phyloP scores from a whole-genome alignment of 2,888 invertebrate genomes.

The Chymomyza procnemis region DNA sequence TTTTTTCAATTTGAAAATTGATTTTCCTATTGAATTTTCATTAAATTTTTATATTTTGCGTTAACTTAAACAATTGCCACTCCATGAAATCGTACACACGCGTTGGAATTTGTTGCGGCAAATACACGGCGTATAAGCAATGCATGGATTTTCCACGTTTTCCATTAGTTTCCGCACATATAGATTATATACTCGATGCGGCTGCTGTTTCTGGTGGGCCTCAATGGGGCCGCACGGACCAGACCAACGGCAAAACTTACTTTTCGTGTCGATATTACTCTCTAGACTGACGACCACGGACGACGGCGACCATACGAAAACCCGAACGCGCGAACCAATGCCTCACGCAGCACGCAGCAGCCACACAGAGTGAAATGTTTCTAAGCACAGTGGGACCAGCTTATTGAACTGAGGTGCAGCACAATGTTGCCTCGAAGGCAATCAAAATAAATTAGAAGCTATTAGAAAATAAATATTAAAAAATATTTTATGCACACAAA shows the following conservation, averaged over 20 bases:
- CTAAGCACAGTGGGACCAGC: conserved; percentile 34
- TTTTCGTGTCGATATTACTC: conserved; percentile 78
- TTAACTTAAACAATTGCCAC: not conserved
- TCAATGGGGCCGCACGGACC: conserved; percentile 17
- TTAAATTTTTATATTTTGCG: not conserved
- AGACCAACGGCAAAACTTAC: conserved; percentile 71
- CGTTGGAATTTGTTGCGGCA: conserved; percentile 46
- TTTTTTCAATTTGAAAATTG: conserved; percentile 40
- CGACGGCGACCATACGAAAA: conserved; percentile 42
- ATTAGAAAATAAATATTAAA: no score
- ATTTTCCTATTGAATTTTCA: conserved; percentile 3
- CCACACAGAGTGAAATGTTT: conserved; percentile 21
- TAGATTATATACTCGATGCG: conserved; percentile 67
- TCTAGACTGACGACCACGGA: conserved; percentile 73
- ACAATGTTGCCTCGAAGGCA: not conserved
- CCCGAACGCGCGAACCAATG: conserved; percentile 46
- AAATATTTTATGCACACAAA: no score
- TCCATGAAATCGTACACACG: conserved; percentile 19
- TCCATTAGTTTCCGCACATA: conserved; percentile 52
- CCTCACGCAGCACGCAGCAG: conserved; percentile 55
- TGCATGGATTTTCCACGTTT: conserved; percentile 71
- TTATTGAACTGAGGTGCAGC: not conserved
- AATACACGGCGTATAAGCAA: conserved; percentile 42
- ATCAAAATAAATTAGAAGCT: no score
- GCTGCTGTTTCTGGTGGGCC: conserved; percentile 38